These are phyloP conservation scores for Amiota minor DNA, from an alignment of 2,888 invertebrate genomes.

Conservation along the genomic window DNA sequence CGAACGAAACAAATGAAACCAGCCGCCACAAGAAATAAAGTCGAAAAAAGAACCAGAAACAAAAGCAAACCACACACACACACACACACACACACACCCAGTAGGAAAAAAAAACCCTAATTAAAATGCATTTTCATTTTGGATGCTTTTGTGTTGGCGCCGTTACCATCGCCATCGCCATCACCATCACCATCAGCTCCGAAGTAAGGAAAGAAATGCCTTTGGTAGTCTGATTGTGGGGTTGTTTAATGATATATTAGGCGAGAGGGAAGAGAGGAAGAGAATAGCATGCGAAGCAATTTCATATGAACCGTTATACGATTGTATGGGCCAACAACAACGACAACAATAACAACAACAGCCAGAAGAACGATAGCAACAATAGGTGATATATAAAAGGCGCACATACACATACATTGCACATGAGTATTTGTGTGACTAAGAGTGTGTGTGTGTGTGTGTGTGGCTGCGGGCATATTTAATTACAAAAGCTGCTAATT, in stretches of 20 bases:
- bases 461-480: constrained; percentile 71
- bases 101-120: constrained; percentile 66
- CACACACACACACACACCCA: constrained; percentile 37
- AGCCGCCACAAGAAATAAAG: constrained; percentile 34
- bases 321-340: constrained; percentile 43
- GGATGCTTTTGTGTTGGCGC: constrained; percentile 41
- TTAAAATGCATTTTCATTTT: constrained; percentile 71
- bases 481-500: constrained; percentile 73
- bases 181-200: neutral
- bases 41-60: constrained; percentile 38
- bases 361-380: neutral
- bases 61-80: constrained; percentile 53
- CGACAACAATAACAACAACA: constrained; percentile 14
- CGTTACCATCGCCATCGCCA: neutral
- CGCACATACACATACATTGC: constrained; percentile 31
- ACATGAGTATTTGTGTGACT: constrained; percentile 36
- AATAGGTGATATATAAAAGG: neutral
- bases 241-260: neutral
- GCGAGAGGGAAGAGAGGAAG: neutral
- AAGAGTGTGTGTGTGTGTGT: constrained; percentile 46
- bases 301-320: constrained; percentile 60
- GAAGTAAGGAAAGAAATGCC: constrained; percentile 5
- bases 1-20: constrained; percentile 29
- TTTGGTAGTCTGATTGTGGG: neutral
- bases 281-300: constrained; percentile 43